Percentiles rank a stretch among this genome's conserved stretches.
These are phyloP conservation scores for Camponotus pennsylvanicus DNA, from an alignment of 1,140 invertebrate species.

Conservation along the genomic window DNA sequence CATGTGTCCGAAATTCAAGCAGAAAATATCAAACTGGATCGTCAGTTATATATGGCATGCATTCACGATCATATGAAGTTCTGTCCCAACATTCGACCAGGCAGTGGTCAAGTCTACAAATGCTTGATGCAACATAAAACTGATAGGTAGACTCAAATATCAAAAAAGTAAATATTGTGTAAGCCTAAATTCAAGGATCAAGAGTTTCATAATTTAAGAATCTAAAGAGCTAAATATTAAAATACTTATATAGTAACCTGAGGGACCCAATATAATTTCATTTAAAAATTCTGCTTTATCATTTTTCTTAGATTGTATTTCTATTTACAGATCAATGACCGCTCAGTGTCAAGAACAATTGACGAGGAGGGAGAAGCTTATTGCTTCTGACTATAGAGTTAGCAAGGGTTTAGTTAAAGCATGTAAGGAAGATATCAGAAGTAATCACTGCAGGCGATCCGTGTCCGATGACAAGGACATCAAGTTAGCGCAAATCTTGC, in stretches of 20 bases:
- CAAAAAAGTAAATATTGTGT: not conserved
- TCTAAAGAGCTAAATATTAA: not conserved
- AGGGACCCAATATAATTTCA: not conserved
- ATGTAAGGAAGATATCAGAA: conserved; percentile 96
- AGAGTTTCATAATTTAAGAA: not conserved
- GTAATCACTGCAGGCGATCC: conserved; percentile 91
- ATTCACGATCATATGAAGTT: conserved; percentile 92
- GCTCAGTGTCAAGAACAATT: conserved; percentile 94
- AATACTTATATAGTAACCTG: not conserved
- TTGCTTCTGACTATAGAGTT: conserved; percentile 96
- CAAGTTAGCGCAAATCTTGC: conserved; percentile 95
- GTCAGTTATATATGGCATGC: conserved; percentile 96
- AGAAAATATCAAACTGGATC: conserved; percentile 96
- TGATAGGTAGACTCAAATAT: conserved; percentile 82
- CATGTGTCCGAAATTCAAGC: conserved; percentile 95
- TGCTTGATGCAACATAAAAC: conserved; percentile 96
- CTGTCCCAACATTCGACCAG: conserved; percentile 89
- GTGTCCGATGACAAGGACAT: conserved; percentile 94
- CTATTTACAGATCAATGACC: conserved; percentile 86
- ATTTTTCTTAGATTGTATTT: not conserved
- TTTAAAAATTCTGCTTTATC: not conserved
- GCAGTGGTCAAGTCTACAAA: conserved; percentile 95
- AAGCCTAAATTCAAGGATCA: not conserved
- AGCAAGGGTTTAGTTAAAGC: conserved; percentile 95
- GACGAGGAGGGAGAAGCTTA: conserved; percentile 93